phyloP scores from a whole-genome alignment of 2,113 vertebrate genomes.

The Labrus mixtus region DNA sequence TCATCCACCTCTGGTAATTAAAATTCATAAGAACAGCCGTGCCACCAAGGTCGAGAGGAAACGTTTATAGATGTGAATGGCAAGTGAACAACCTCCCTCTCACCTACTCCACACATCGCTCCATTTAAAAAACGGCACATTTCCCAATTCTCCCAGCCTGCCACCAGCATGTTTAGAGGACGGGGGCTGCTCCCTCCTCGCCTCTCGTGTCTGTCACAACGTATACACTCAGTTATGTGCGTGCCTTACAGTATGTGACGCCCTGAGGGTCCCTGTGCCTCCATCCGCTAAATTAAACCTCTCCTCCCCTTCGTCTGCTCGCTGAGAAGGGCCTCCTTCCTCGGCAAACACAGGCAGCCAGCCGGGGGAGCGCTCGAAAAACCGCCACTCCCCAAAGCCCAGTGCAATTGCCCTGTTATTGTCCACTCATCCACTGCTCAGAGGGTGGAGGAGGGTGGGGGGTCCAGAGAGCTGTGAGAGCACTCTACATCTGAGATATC shows the following conservation, averaged over 20 bases:
- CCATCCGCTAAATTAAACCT: conserved; percentile 81
- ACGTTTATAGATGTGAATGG: conserved; percentile 35
- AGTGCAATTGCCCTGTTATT: conserved; percentile 86
- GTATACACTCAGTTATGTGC: conserved; percentile 37
- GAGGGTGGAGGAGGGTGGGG: conserved; percentile 38
- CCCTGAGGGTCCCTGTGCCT: conserved; percentile 67
- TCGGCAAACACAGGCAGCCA: conserved; percentile 43
- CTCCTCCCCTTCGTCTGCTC: conserved; percentile 46
- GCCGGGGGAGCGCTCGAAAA: conserved; percentile 60
- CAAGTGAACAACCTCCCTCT: conserved; percentile 21
- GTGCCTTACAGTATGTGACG: conserved; percentile 45
- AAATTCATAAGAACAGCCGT: conserved; percentile 65
- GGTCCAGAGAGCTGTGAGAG: conserved; percentile 46
- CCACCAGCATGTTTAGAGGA: conserved; percentile 68
- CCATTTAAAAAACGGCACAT: conserved; percentile 44
- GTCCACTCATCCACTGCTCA: conserved; percentile 82
- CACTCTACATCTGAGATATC: conserved; percentile 46
- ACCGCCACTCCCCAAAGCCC: conserved; percentile 81
- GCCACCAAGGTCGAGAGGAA: conserved; percentile 63
- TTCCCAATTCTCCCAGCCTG: conserved; percentile 24
- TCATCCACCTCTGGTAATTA: conserved; percentile 65
- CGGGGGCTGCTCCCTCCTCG: conserved; percentile 50
- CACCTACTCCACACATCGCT: conserved; percentile 8
- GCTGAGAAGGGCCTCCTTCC: conserved; percentile 34
- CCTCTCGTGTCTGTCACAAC: conserved; percentile 62